Conservation (phyloP, 2,797 vertebrate genomes). For the Echiichthys vipera region DNA sequence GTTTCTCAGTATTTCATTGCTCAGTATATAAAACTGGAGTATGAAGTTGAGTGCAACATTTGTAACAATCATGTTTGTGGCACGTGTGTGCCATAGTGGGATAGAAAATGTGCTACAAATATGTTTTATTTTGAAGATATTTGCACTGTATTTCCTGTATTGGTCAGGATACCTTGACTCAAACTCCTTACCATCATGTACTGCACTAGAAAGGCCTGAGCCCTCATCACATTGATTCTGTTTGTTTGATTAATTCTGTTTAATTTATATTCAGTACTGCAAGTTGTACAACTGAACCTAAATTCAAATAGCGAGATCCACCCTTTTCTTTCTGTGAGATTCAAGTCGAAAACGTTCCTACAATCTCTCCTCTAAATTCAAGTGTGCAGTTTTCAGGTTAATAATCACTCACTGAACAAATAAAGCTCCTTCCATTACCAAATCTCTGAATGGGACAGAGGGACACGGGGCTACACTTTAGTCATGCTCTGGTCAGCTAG, state of each 20-base stretch:
- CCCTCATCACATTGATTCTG: background rate
- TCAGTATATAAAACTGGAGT: background rate
- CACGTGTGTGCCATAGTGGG: background rate
- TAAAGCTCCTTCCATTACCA: slow-evolving; percentile 31
- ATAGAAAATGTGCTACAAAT: background rate
- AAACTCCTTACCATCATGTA: background rate
- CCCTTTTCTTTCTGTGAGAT: background rate
- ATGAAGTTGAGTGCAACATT: background rate
- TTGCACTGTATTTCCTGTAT: background rate
- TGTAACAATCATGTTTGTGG: background rate
- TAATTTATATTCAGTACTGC: background rate
- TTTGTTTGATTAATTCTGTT: background rate
- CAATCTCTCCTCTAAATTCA: background rate
- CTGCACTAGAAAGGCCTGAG: too few species aligned
- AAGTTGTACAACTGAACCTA: background rate
- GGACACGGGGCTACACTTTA: background rate
- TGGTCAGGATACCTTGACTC: background rate
- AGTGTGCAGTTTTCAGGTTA: slow-evolving; percentile 44
- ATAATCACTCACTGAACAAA: slow-evolving; percentile 69
- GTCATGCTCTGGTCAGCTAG: background rate
- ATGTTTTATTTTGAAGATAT: slow-evolving; percentile 22
- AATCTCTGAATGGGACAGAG: background rate
- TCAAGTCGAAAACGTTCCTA: background rate
- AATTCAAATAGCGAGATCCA: background rate
- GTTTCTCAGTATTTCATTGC: background rate